Base-by-base conservation (phyloP, 2,113 vertebrate species). In the Colossoma macropomum region DNA sequence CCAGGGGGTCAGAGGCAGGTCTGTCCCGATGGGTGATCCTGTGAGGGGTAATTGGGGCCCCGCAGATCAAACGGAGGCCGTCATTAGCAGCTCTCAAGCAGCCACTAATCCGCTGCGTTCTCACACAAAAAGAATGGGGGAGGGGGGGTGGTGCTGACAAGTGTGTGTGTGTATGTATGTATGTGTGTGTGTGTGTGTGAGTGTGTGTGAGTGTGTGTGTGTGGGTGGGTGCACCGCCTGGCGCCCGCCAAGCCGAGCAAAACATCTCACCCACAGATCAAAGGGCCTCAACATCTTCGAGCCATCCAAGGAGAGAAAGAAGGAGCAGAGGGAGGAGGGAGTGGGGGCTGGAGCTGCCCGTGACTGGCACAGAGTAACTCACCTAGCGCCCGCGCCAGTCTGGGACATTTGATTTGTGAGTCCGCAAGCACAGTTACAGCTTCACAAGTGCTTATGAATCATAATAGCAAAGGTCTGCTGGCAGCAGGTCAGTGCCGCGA, bases 211-310 rank as follows among this genome's bases (percentile, higher is more conserved):
- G 52, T 60, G 32, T 30, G 79, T 19, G 50, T 48, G 80, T 72
- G 72, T 68, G 77, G 65, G 84, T 84, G 79, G 85, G 81, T 77
- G 85, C 28, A 75, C 66, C 75, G 87, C 87, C 86, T 76, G 86
- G 88, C 85, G 75, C 90, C 91, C 81, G 80, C 85, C 89, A 84
- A 63, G 52, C 68, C 2, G 81, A 92, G 91, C 90, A 91, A 93
- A 93, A 94, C 89, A 92, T 91, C 90, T 93, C 89, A 88, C 93
- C 86, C 86, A 89, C 88, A 94, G 91, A 93, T 95, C 93, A 95
- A 94, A 95, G 92, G 45, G 84, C 73, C 75, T 87, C 78, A 79
- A 81, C 75, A 85, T 84, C 81, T 81, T 86, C 71, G 81, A 84
- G 83, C 84, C 73, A 71, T 87, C 76, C 71, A 38, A 73, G 41